Percentiles rank a stretch among this genome's conserved stretches.
Evolutionary conservation across 2,888 invertebrate species (phyloP).

Genomic region (Hirtodrosophila alboralis): DNA sequence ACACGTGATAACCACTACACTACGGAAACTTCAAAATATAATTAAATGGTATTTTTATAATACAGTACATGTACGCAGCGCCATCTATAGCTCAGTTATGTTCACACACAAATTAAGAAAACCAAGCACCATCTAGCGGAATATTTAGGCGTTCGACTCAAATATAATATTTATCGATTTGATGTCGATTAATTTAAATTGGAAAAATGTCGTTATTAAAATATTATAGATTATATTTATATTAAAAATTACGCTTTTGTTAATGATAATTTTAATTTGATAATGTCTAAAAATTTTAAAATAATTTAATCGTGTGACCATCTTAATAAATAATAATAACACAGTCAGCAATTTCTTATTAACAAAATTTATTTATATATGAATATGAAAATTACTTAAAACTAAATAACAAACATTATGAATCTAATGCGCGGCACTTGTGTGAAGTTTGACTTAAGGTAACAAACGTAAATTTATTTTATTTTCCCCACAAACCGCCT

Average conservation of each 20-base stretch:
- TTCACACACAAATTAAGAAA: not conserved
- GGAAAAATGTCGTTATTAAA: too few relatives aligned
- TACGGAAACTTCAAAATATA: slow-evolving; percentile 66
- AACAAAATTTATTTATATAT: slow-evolving; percentile 13
- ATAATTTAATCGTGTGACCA: too few relatives aligned
- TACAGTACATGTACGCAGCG: not conserved
- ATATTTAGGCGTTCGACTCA: too few relatives aligned
- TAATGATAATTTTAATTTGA: too few relatives aligned
- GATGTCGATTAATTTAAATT: too few relatives aligned
- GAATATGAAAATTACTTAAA: slow-evolving; percentile 41
- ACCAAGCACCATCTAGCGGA: slow-evolving; percentile 15
- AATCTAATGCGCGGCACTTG: slow-evolving; percentile 29
- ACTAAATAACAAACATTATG: slow-evolving; percentile 61
- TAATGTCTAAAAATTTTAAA: too few relatives aligned
- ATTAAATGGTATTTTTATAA: rapidly evolving
- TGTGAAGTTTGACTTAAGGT: slow-evolving; percentile 8
- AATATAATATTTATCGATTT: too few relatives aligned
- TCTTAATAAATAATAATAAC: too few relatives aligned
- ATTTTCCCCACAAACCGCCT: slow-evolving; percentile 65
- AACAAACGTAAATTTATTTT: not conserved
- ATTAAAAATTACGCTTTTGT: too few relatives aligned
- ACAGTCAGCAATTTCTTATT: not conserved
- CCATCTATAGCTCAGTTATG: slow-evolving; percentile 34
- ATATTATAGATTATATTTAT: too few relatives aligned
- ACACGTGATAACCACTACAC: slow-evolving; percentile 84